Base-by-base conservation (phyloP, 1,140 invertebrate species). In the Mizuhopecten yessoensis region DNA sequence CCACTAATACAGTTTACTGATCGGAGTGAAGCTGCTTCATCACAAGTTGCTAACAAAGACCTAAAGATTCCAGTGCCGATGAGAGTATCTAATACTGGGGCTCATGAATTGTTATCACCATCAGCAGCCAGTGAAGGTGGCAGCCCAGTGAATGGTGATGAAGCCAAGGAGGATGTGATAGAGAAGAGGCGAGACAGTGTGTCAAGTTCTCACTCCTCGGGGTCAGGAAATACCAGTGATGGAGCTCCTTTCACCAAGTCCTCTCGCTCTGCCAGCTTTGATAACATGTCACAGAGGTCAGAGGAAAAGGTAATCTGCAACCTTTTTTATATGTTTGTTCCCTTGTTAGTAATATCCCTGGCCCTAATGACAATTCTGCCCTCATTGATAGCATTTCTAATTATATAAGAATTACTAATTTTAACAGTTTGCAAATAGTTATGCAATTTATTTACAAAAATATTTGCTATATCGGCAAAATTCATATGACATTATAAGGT, bases 261-360 rank as follows among this genome's bases (percentile, higher is more conserved):
- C 0, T 90, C 92, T n/a, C 86, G 90, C 75, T 89, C 91, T 20
- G 87, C 93, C 33, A 93, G 93, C 45, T 89, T 92, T 45, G 94
- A 95, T 57, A 95, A 92, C 88, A 39, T 93, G 29, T 93, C 93
- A 20, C 87, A 94, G 39, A 93, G 89, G 34, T 93, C 92, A 3
- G 94, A 94, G 34, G 94, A 94, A 33, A 94, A 95, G 94, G 94
- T 94, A 36, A 39, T 45, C 42, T 45, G 42, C 42, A 9, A 15
- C 36, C 13, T 5, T 39, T 7, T 39, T 39, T 5, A 39, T 39
- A 7, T 39, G 13, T 39, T 13, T 39, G 36, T 39, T 39, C 36
- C n/a, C n/a, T n/a, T n/a, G n/a, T n/a, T n/a, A n/a, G n/a, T n/a
- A n/a, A n/a, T n/a, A n/a, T n/a, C n/a, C n/a, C n/a, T n/a, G n/a